Percentiles rank a stretch among this genome's conserved stretches.
These are phyloP conservation scores for Trissoscelio sp. DNA, from an alignment of 2,888 invertebrate species.

Conservation along the genomic window DNA sequence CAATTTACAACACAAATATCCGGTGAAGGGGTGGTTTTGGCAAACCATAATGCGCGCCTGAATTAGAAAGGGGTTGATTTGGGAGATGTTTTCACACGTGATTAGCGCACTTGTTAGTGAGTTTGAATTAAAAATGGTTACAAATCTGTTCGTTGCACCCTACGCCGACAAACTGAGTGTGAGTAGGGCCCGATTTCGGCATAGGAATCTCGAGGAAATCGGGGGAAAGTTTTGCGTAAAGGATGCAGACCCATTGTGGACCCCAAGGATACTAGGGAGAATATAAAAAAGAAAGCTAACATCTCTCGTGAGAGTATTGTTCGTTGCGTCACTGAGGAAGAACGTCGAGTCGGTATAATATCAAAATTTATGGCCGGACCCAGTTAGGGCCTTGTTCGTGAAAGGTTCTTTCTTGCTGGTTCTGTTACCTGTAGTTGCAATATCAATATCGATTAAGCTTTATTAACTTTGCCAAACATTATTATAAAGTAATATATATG, in stretches of 20 bases:
- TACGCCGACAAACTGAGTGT: constrained; percentile 20
- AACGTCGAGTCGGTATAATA: constrained; percentile 78
- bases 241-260: constrained; percentile 73
- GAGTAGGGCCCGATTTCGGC: constrained; percentile 24
- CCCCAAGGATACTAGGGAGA: constrained; percentile 41
- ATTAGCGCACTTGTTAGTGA: constrained; percentile 76
- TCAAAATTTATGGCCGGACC: constrained; percentile 81
- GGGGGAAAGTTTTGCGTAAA: constrained; percentile 81
- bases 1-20: constrained; percentile 59
- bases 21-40: constrained; percentile 56
- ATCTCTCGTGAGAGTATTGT: constrained; percentile 78
- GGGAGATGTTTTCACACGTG: constrained; percentile 71
- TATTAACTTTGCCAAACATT: constrained; percentile 60
- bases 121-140: constrained; percentile 64
- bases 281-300: constrained; percentile 75
- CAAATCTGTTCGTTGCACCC: constrained; percentile 56
- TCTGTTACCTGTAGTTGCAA: constrained; percentile 61
- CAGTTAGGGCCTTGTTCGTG: constrained; percentile 73
- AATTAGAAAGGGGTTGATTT: constrained; percentile 59
- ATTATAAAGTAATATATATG: constrained; percentile 51
- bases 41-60: constrained; percentile 52
- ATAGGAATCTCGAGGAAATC: constrained; percentile 74
- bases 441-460: constrained; percentile 63
- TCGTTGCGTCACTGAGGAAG: constrained; percentile 79
- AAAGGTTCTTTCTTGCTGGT: constrained; percentile 58